Conservation (phyloP, 1,140 invertebrate species). For the Platyscapa corneri region DNA sequence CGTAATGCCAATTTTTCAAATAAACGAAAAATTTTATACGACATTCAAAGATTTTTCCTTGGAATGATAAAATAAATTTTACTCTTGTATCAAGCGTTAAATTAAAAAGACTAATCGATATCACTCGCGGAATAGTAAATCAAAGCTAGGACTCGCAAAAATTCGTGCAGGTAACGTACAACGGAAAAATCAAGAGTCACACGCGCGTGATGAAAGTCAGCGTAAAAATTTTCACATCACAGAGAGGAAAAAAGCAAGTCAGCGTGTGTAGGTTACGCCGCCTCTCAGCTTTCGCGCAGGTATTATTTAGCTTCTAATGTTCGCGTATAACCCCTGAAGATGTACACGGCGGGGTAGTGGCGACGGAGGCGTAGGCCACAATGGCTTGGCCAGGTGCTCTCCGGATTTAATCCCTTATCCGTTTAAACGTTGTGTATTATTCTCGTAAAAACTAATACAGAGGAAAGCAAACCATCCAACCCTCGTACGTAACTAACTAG, state of each 20-base stretch:
- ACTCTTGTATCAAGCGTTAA: no score
- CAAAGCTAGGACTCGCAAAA: no score
- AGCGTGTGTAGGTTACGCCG: neutral
- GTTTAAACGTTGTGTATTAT: constrained; percentile 75
- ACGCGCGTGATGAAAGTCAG: constrained; percentile 22
- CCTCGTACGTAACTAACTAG: neutral
- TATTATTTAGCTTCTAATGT: constrained; percentile 59
- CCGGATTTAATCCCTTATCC: constrained; percentile 73
- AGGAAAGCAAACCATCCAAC: constrained; percentile 55
- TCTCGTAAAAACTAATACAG: constrained; percentile 75
- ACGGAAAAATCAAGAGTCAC: neutral
- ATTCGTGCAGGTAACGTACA: neutral
- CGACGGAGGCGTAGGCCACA: no score
- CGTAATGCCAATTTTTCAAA: no score
- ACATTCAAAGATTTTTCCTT: no score
- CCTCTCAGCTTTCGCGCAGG: constrained; percentile 24
- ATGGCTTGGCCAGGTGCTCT: constrained; percentile 68
- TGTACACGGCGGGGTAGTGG: constrained; percentile 60
- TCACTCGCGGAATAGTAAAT: no score
- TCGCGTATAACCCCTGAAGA: constrained; percentile 62
- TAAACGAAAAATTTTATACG: no score
- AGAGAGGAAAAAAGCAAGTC: constrained; percentile 1
- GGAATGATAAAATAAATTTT: no score
- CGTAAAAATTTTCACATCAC: constrained; percentile 23
- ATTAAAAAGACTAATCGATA: no score